Evolutionary conservation across 2,888 invertebrate species (phyloP).

Genomic region (Heteromyza rotundicornis): DNA sequence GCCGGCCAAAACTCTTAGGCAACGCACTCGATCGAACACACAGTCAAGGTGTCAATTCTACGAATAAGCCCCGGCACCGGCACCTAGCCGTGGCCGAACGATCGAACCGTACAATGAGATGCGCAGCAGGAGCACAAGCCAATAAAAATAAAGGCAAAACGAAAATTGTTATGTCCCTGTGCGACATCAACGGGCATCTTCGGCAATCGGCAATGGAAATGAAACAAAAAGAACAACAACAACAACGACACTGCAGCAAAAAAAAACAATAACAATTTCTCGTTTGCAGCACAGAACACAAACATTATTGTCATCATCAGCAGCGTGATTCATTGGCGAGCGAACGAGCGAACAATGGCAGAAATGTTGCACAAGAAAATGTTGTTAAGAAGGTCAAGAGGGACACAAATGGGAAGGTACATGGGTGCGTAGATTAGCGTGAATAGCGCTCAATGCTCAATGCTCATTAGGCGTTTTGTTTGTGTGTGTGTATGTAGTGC

Average conservation of each 20-base stretch:
- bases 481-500: too few species aligned
- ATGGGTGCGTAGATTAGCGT: background rate
- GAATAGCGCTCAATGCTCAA: too few species aligned
- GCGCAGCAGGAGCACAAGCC: slow-evolving; percentile 33
- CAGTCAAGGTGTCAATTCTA: slow-evolving; percentile 49
- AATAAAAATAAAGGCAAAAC: slow-evolving; percentile 30
- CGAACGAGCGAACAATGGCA: background rate
- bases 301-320: slow-evolving; percentile 5
- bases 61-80: slow-evolving; percentile 39
- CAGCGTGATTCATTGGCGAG: background rate
- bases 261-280: background rate
- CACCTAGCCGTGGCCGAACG: too few species aligned
- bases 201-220: background rate
- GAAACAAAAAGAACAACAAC: slow-evolving; percentile 4
- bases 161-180: slow-evolving; percentile 42
- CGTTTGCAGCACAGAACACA: too few species aligned
- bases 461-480: background rate
- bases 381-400: background rate
- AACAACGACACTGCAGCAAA: background rate
- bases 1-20: slow-evolving; percentile 44
- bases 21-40: background rate
- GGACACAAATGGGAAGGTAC: background rate
- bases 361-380: slow-evolving; percentile 4
- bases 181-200: too few species aligned
- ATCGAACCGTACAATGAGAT: slow-evolving; percentile 18